Evolutionary conservation across 2,888 invertebrate genomes (phyloP).

Genomic region (Eupithecia tripunctaria): DNA sequence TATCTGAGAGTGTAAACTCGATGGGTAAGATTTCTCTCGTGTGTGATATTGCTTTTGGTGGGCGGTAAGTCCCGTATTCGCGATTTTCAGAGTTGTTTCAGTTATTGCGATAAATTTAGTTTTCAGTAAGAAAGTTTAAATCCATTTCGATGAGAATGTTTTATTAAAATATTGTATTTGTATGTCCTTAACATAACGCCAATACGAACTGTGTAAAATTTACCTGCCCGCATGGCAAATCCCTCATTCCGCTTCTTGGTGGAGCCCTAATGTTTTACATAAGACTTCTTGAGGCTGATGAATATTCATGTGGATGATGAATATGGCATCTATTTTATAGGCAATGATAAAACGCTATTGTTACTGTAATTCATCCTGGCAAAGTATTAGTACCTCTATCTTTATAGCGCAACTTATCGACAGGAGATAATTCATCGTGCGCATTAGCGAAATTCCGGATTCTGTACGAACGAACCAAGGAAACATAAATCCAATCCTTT

Average conservation of each 20-base stretch:
- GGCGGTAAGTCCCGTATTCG: not conserved
- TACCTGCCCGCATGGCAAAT: not conserved
- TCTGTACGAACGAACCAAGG: constrained; percentile 19
- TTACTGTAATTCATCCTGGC: not conserved
- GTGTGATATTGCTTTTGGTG: not conserved
- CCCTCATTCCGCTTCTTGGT: not conserved
- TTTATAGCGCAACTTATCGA: constrained; percentile 12
- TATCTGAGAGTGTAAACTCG: constrained; percentile 4
- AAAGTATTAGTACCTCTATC: not conserved
- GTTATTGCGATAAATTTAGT: not conserved
- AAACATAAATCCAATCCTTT: constrained; percentile 39
- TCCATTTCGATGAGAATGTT: not conserved
- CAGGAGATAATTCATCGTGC: constrained; percentile 15
- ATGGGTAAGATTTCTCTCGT: not conserved
- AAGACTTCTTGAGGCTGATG: not conserved
- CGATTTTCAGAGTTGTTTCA: not conserved
- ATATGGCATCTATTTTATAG: not conserved
- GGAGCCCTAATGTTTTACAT: not conserved
- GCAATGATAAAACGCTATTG: not conserved
- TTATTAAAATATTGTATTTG: not conserved
- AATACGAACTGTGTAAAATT: not conserved
- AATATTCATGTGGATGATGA: not conserved
- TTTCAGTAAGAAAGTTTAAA: not conserved
- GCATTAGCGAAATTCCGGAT: constrained; percentile 29
- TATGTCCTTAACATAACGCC: not conserved